These are phyloP conservation scores for Hydrolagus affinis DNA, from an alignment of 2,113 vertebrate species.

Conservation along the genomic window DNA sequence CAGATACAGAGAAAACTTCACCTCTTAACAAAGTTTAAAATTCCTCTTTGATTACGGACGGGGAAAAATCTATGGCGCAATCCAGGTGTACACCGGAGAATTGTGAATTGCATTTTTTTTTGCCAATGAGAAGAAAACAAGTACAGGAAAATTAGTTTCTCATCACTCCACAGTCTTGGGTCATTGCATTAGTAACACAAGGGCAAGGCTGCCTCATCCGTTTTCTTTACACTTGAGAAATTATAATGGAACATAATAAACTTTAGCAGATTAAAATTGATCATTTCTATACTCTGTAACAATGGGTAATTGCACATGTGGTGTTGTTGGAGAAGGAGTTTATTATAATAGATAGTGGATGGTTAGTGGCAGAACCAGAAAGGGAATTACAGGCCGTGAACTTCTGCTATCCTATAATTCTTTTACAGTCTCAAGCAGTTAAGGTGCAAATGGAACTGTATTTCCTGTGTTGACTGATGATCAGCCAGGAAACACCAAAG, in stretches of 20 bases:
- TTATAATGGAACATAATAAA: conserved; percentile 11
- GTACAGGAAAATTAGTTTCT: not conserved
- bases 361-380: not conserved
- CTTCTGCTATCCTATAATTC: not conserved
- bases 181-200: not conserved
- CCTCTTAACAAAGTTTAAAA: not conserved
- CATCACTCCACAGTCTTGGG: not conserved
- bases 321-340: not conserved
- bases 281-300: conserved; percentile 6
- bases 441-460: not conserved
- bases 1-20: not conserved
- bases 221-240: conserved; percentile 19
- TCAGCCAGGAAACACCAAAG: not conserved
- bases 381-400: not conserved
- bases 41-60: not conserved
- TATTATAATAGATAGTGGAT: not conserved
- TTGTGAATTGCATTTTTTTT: not conserved
- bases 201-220: not conserved
- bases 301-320: not conserved
- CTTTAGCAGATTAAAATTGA: not conserved
- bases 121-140: conserved; percentile 1
- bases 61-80: not conserved
- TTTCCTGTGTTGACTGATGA: conserved; percentile 16
- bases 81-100: not conserved
- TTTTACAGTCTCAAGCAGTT: not conserved